A percentile compares a stretch with the other conserved stretches of the same genome.
Evolutionary conservation across 2,113 vertebrate species (phyloP).

Genomic region (Rhadina sibilatrix): DNA sequence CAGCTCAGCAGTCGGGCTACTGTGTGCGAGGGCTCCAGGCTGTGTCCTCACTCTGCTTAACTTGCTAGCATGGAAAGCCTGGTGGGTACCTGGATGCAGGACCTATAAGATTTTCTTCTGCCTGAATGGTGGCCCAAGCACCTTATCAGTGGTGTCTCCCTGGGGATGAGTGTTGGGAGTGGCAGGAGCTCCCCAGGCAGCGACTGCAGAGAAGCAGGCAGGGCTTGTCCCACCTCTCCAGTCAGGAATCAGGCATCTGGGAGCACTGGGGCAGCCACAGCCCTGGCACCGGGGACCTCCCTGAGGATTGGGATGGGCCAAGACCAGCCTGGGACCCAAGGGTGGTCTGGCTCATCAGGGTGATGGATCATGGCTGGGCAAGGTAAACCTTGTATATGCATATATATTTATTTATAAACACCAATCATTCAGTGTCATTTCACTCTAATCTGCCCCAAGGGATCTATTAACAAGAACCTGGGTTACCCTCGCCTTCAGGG

Average conservation of each 20-base stretch:
- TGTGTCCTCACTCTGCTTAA: not conserved
- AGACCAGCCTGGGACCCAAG: fast-evolving
- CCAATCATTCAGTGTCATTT: not conserved
- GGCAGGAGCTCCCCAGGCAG: fast-evolving
- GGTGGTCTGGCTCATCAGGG: fast-evolving
- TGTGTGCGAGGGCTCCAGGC: not conserved
- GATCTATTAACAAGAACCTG: not conserved
- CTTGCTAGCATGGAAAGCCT: not conserved
- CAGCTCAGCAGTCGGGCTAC: not conserved
- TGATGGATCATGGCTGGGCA: not conserved
- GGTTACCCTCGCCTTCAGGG: not conserved
- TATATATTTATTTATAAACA: not conserved
- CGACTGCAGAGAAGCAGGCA: too few relatives aligned
- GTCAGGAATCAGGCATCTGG: fast-evolving
- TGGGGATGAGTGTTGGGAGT: not conserved
- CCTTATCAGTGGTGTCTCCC: not conserved
- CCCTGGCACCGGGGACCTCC: fast-evolving
- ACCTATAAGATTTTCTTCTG: not conserved
- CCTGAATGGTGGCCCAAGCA: too few relatives aligned
- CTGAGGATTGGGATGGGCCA: fast-evolving
- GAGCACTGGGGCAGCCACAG: not conserved
- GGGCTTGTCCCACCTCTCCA: too few relatives aligned
- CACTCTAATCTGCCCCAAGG: not conserved
- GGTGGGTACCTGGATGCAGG: not conserved
- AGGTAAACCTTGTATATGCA: not conserved